phyloP scores from a whole-genome alignment of 2,113 vertebrate genomes.

The Forbesichthys papilliferus region DNA sequence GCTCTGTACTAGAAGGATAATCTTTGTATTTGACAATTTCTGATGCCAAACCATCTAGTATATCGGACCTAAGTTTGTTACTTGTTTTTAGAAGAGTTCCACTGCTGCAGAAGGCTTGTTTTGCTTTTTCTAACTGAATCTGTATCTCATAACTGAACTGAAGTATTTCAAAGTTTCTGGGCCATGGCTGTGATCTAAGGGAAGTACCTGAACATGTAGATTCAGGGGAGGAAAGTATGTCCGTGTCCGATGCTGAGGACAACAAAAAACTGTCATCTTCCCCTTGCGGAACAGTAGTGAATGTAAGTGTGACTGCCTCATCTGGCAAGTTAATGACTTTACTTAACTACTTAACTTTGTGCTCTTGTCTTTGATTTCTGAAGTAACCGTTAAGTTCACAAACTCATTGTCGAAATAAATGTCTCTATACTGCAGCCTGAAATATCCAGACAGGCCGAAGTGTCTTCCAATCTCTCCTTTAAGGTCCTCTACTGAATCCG shows the following conservation, averaged over 20 bases:
- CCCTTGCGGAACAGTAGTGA: not conserved
- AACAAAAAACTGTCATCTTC: conserved; percentile 1
- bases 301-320: not conserved
- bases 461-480: conserved; percentile 17
- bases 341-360: not conserved
- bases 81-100: conserved; percentile 23
- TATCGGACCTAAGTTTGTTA: conserved; percentile 27
- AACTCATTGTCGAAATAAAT: conserved; percentile 23
- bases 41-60: conserved; percentile 31
- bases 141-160: conserved; percentile 20
- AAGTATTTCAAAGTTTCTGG: conserved; percentile 13
- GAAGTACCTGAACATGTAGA: conserved; percentile 2
- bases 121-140: conserved; percentile 19
- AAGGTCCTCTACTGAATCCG: conserved; percentile 7
- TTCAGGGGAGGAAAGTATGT: conserved; percentile 18
- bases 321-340: conserved; percentile 6
- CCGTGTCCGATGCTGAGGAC: conserved; percentile 18
- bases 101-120: conserved; percentile 5
- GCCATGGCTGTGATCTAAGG: conserved; percentile 18
- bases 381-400: conserved; percentile 11
- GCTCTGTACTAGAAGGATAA: conserved; percentile 30
- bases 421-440: conserved; percentile 23
- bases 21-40: conserved; percentile 34
- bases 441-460: conserved; percentile 11
- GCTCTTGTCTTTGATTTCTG: conserved; percentile 22